Base-by-base conservation (phyloP, 2,113 vertebrate genomes). In the Nyctereutes procyonoides region DNA sequence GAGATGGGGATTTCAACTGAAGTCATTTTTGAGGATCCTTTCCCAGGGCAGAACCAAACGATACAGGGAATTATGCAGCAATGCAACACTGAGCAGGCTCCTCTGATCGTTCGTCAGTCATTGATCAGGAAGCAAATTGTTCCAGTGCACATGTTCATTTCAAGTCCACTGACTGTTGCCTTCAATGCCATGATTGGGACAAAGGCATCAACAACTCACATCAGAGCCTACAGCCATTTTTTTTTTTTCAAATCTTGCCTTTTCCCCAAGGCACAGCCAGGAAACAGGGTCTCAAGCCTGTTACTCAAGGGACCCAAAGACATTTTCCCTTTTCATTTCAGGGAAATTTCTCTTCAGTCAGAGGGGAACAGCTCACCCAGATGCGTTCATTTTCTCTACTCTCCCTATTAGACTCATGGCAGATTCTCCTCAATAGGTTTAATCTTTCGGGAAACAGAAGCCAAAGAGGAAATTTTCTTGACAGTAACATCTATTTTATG, bases 401-500 rank as follows among this genome's bases (percentile, higher is more conserved):
- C 14, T 93, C 38, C 63, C 26, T 55, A 60, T 81, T 76, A 85
- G 5, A 55, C 12, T 86, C 38, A 53, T 32, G 56, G 51, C 9
- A 65, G 93, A 51, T 26, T 93, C 48, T 86, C 48, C 71, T 95
- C 63, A 79, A 90, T 86, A 58, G 35, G 24, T 65, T 85, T 81
- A 86, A 58, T 90, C 30, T 81, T 95, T 38, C 38, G 38, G 55
- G 86, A 86, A 90, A 90, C 58, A 93, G 86, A 96, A 93, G 19
- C 48, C 79, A 86, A 74, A 90, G 69, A 53, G 4, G 28, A 88
- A 80, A 86, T 90, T 95, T 86, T 82, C 48, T 81, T 93, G 73
- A 95, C 30, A 67, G 65, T 86, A 90, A 74, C 32, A 90, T 95
- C 38, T 93, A 90, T 79, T 95, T 90, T 86, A 86, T 60, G 48